Percentiles rank a stretch among this genome's conserved stretches.
Evolutionary conservation across 1,140 invertebrate genomes (phyloP).

Genomic region (Ostrea denselamellosa): DNA sequence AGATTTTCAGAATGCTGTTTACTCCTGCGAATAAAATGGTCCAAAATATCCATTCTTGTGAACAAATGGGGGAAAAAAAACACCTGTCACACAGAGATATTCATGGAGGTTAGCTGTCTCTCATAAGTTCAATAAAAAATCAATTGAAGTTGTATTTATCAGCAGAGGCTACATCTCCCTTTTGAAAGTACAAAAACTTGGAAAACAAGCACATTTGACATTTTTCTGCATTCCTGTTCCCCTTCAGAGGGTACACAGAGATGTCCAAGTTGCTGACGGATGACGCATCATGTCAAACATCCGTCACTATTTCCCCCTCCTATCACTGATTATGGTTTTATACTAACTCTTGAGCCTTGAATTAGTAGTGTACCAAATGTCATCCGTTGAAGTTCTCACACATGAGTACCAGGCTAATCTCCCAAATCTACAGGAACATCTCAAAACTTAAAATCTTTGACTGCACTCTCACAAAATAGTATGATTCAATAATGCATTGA

Average conservation of each 20-base stretch:
- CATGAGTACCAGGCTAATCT: not conserved
- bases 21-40: constrained; percentile 15
- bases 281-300: constrained; percentile 2
- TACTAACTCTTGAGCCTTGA: not conserved
- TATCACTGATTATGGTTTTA: constrained; percentile 6
- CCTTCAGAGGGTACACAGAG: not conserved
- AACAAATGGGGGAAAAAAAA: not conserved
- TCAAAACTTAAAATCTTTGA: not conserved
- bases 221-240: not conserved
- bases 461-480: not conserved
- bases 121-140: not conserved
- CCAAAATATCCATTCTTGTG: constrained; percentile 16
- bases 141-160: too few species aligned
- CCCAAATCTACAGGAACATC: not conserved
- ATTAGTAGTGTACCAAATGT: constrained; percentile 3
- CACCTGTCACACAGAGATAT: not conserved
- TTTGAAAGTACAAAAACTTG: too few species aligned
- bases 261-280: not conserved
- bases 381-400: not conserved
- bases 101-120: not conserved
- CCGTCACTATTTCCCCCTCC: constrained; percentile 13
- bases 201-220: not conserved
- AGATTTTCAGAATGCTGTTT: constrained; percentile 1
- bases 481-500: not conserved
- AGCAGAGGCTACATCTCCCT: too few species aligned